Conservation (phyloP, 2,113 vertebrate species). For the Malurus melanocephalus region DNA sequence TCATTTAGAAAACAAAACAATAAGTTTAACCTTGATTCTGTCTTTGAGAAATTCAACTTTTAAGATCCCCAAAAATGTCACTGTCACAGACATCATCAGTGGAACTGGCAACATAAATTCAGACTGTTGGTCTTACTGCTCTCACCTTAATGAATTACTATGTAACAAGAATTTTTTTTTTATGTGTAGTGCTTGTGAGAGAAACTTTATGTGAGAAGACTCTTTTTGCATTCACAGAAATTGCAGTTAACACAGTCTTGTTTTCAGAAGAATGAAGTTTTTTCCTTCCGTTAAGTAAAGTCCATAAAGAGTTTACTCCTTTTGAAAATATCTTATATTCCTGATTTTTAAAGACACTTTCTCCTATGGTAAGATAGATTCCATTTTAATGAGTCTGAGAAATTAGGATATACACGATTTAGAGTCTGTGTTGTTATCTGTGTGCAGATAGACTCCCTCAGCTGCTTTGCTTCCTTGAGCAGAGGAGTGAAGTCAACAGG, state of each 20-base stretch:
- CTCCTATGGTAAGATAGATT: not conserved
- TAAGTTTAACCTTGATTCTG: slow-evolving; percentile 70
- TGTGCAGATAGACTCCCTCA: not conserved
- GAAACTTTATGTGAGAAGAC: not conserved
- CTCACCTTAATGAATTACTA: not conserved
- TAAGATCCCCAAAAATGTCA: slow-evolving; percentile 66
- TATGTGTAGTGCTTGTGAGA: not conserved
- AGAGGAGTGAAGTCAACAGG: not conserved
- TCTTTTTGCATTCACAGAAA: not conserved
- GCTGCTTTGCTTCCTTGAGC: not conserved
- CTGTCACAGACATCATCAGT: slow-evolving; percentile 26
- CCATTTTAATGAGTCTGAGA: not conserved
- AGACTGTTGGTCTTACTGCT: not conserved
- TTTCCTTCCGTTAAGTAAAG: not conserved
- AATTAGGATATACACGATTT: not conserved
- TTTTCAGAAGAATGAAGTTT: not conserved
- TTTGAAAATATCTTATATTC: not conserved
- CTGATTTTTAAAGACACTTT: not conserved
- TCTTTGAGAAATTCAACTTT: slow-evolving; percentile 59
- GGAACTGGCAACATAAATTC: not conserved
- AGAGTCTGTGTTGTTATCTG: not conserved
- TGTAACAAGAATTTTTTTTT: not conserved
- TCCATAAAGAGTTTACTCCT: not conserved
- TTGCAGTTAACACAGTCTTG: not conserved
- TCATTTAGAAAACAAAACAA: slow-evolving; percentile 25